Evolutionary conservation across 2,113 vertebrate species (phyloP).

Genomic region (Ploceus nigricollis): DNA sequence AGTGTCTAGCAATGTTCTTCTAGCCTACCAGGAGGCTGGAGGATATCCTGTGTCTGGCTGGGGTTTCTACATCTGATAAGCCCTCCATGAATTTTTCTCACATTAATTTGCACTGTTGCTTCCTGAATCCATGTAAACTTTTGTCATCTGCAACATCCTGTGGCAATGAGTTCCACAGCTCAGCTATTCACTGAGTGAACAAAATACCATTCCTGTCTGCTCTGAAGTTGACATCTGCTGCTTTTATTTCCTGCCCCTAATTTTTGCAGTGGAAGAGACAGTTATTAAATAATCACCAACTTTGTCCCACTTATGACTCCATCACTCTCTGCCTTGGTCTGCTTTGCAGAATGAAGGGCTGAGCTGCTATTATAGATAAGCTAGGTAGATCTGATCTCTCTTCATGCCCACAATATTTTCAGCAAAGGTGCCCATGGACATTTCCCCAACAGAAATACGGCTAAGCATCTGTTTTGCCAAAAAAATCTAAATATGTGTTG

Average conservation of each 20-base stretch:
- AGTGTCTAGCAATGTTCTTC: neutral
- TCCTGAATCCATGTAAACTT: neutral
- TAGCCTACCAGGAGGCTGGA: neutral
- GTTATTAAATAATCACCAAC: neutral
- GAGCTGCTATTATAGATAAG: too few species aligned
- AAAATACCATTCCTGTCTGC: neutral
- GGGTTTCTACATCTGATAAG: neutral
- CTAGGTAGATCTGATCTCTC: neutral
- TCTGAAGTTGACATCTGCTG: conserved; percentile 6
- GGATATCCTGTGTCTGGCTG: neutral
- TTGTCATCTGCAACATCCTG: neutral
- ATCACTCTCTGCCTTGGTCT: neutral
- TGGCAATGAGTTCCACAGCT: neutral
- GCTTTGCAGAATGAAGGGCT: neutral
- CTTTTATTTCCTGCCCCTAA: conserved; percentile 1
- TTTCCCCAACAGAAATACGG: neutral
- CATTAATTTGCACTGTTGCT: neutral
- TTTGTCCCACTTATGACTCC: neutral
- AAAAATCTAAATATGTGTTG: neutral
- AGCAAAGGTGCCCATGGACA: neutral
- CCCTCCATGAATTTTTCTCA: neutral
- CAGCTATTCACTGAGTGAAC: neutral
- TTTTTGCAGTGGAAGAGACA: neutral
- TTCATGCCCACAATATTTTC: neutral
- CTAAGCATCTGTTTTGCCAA: neutral